These are phyloP conservation scores for Alexandromys fortis DNA, from an alignment of 2,113 vertebrate genomes.

Conservation along the genomic window DNA sequence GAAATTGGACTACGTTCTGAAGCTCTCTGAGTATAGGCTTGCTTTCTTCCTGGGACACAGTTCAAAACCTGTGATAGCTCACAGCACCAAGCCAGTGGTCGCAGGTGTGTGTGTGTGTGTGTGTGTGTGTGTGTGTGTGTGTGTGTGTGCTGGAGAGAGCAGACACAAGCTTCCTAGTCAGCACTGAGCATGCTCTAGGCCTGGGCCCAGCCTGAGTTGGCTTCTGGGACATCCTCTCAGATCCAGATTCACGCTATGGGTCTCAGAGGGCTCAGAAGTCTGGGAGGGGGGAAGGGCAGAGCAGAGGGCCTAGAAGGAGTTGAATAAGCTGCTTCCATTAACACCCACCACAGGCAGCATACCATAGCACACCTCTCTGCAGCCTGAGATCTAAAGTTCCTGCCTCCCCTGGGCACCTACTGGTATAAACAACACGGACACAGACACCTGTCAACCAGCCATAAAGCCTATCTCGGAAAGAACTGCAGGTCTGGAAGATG, in stretches of 20 bases:
- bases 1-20: rapidly evolving
- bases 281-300: rapidly evolving
- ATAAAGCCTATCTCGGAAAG: not conserved
- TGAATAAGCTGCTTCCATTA: rapidly evolving
- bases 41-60: not conserved
- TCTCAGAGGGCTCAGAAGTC: not conserved
- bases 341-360: too few relatives aligned
- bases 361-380: too few relatives aligned
- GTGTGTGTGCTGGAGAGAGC: rapidly evolving
- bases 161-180: not conserved
- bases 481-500: not conserved
- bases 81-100: rapidly evolving
- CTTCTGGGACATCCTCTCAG: rapidly evolving
- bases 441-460: not conserved
- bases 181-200: rapidly evolving
- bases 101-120: not conserved
- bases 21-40: rapidly evolving
- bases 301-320: rapidly evolving
- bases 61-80: rapidly evolving
- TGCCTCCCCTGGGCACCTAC: not conserved
- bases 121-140: not conserved
- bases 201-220: rapidly evolving
- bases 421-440: not conserved
- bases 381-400: not conserved
- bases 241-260: rapidly evolving